These are phyloP conservation scores for Poeciliopsis retropinna DNA, from an alignment of 2,113 vertebrate species.

Conservation along the genomic window DNA sequence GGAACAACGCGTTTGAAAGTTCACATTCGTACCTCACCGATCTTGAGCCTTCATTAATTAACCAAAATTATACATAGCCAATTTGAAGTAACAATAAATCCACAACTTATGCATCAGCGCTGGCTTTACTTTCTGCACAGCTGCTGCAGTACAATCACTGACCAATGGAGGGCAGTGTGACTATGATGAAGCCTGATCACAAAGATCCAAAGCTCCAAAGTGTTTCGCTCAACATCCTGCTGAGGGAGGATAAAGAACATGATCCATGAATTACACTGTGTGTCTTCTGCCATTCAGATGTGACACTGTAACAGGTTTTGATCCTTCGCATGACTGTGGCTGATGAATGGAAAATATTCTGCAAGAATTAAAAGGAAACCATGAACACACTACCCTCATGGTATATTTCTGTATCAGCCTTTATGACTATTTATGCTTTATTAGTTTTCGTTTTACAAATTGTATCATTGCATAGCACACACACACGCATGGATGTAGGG, in stretches of 20 bases:
- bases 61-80: background rate
- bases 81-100: conserved; percentile 14
- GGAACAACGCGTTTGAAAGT: background rate
- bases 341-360: conserved; percentile 22
- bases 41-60: conserved; percentile 17
- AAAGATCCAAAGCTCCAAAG: conserved; percentile 29
- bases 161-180: conserved; percentile 82
- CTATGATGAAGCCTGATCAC: conserved; percentile 52
- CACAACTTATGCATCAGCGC: conserved; percentile 3
- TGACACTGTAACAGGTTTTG: conserved; percentile 39
- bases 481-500: too few species aligned
- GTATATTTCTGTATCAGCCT: background rate
- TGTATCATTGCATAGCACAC: background rate
- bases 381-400: background rate
- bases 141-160: conserved; percentile 52
- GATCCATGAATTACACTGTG: conserved; percentile 32
- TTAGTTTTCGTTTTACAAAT: background rate
- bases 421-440: background rate
- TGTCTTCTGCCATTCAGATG: conserved; percentile 26
- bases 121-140: background rate
- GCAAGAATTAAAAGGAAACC: background rate
- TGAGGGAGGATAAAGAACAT: conserved; percentile 46
- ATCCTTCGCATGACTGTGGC: background rate
- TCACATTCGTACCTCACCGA: background rate
- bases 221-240: conserved; percentile 47